These are phyloP conservation scores for Cheilosia impressa DNA, from an alignment of 2,888 invertebrate species.

Conservation along the genomic window DNA sequence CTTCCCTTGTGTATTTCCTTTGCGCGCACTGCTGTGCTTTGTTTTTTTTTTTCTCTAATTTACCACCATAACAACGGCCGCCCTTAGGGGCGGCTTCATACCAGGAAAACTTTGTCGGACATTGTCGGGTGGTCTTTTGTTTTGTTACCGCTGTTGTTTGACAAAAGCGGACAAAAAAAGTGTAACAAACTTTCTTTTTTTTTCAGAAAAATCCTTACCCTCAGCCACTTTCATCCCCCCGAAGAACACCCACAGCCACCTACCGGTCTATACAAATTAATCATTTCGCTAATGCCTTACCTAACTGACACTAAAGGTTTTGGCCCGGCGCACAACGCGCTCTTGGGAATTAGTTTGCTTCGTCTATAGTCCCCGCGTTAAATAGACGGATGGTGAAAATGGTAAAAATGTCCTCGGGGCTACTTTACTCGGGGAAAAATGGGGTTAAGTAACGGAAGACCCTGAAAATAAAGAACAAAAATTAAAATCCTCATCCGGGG, in stretches of 20 bases:
- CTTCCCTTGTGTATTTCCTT: slow-evolving; percentile 52
- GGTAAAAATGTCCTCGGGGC: slow-evolving; percentile 65
- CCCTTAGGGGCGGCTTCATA: slow-evolving; percentile 39
- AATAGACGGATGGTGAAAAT: not conserved
- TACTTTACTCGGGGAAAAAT: slow-evolving; percentile 51
- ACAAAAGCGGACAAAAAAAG: slow-evolving; percentile 52
- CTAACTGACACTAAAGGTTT: slow-evolving; percentile 75
- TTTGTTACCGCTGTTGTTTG: slow-evolving; percentile 65
- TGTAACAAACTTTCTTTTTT: slow-evolving; percentile 38
- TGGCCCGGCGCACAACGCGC: slow-evolving; percentile 49
- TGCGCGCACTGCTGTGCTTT: slow-evolving; percentile 19
- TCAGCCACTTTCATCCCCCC: slow-evolving; percentile 18
- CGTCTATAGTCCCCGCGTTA: slow-evolving; percentile 12
- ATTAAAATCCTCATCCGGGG: slow-evolving; percentile 2
- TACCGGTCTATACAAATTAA: slow-evolving; percentile 60
- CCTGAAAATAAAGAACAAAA: slow-evolving; percentile 46
- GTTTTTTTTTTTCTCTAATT: slow-evolving; percentile 64
- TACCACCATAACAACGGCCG: slow-evolving; percentile 46
- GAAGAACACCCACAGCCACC: slow-evolving; percentile 6
- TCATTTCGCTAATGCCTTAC: slow-evolving; percentile 74
- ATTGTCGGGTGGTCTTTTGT: slow-evolving; percentile 52
- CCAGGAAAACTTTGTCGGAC: slow-evolving; percentile 47
- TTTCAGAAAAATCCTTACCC: slow-evolving; percentile 23
- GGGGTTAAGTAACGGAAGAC: slow-evolving; percentile 67
- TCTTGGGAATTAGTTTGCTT: slow-evolving; percentile 57